phyloP scores from a whole-genome alignment of 2,888 invertebrate species.

The Ferrisia virgata region DNA sequence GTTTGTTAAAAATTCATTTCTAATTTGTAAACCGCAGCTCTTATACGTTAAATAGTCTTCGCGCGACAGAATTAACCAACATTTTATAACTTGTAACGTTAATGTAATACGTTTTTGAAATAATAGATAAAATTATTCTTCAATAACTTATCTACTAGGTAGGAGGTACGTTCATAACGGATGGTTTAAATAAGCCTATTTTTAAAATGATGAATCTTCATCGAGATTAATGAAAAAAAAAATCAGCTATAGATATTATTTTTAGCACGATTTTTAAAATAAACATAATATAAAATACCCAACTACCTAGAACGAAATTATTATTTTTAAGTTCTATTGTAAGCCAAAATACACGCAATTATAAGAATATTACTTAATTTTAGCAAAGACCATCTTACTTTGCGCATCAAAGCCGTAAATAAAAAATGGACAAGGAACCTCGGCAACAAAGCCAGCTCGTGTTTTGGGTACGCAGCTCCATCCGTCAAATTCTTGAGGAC shows the following conservation, averaged over 20 bases:
- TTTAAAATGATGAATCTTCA: too few relatives aligned
- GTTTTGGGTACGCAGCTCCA: slow-evolving; percentile 80
- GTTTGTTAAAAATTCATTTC: not conserved
- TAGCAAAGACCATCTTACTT: slow-evolving; percentile 55
- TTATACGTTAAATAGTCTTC: not conserved
- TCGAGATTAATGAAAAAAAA: too few relatives aligned
- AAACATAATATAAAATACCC: too few relatives aligned
- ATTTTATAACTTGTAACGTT: not conserved
- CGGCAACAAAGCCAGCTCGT: slow-evolving; percentile 64
- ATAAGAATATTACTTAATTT: too few relatives aligned
- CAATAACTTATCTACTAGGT: not conserved
- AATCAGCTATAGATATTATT: too few relatives aligned
- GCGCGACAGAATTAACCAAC: not conserved
- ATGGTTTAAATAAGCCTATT: not conserved
- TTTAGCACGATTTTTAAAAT: too few relatives aligned
- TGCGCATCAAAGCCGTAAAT: slow-evolving; percentile 66
- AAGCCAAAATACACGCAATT: too few relatives aligned
- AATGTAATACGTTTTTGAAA: not conserved
- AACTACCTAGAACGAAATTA: too few relatives aligned
- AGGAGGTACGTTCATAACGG: too few relatives aligned
- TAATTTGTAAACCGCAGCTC: not conserved
- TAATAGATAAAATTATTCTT: not conserved
- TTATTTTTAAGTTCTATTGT: too few relatives aligned
- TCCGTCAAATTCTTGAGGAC: slow-evolving; percentile 72
- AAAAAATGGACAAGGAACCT: slow-evolving; percentile 67